Evolutionary conservation across 2,797 vertebrate species (phyloP).

Genomic region (Brachyalestes nurse): DNA sequence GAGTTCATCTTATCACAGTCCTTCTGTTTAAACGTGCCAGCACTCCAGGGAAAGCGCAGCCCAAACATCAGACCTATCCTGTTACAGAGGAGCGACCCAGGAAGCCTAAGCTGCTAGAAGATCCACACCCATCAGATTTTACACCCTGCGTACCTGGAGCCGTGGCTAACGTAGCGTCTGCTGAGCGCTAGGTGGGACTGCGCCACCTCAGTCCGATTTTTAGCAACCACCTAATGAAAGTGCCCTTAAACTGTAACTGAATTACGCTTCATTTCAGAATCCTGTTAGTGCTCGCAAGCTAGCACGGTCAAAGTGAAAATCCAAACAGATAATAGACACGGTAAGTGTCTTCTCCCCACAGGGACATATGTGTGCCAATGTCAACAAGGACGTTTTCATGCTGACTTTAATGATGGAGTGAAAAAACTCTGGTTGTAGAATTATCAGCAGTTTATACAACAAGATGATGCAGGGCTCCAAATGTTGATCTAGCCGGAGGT

Average conservation of each 20-base stretch:
- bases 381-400: conserved; percentile 28
- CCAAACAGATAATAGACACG: conserved; percentile 1
- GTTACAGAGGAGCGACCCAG: conserved; percentile 64
- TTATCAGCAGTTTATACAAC: conserved; percentile 46
- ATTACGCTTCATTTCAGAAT: conserved; percentile 19
- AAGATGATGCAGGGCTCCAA: conserved; percentile 38
- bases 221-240: conserved; percentile 3
- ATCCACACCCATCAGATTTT: conserved; percentile 54
- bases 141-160: conserved; percentile 34
- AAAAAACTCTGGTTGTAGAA: conserved; percentile 25
- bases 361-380: conserved; percentile 5
- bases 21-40: conserved; percentile 58
- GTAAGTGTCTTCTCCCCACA: conserved; percentile 20
- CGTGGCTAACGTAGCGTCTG: not conserved
- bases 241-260: conserved; percentile 16
- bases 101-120: conserved; percentile 48
- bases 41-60: conserved; percentile 54
- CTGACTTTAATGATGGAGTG: conserved; percentile 21
- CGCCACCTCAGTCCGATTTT: not conserved
- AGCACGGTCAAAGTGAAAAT: conserved; percentile 17
- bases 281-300: not conserved
- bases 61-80: conserved; percentile 75
- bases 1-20: conserved; percentile 50
- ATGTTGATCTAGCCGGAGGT: conserved; percentile 53
- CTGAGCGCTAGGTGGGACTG: conserved; percentile 14